Percentiles rank a stretch among this genome's conserved stretches.
Conservation (phyloP, 2,113 vertebrate genomes). For the Gavialis gangeticus region DNA sequence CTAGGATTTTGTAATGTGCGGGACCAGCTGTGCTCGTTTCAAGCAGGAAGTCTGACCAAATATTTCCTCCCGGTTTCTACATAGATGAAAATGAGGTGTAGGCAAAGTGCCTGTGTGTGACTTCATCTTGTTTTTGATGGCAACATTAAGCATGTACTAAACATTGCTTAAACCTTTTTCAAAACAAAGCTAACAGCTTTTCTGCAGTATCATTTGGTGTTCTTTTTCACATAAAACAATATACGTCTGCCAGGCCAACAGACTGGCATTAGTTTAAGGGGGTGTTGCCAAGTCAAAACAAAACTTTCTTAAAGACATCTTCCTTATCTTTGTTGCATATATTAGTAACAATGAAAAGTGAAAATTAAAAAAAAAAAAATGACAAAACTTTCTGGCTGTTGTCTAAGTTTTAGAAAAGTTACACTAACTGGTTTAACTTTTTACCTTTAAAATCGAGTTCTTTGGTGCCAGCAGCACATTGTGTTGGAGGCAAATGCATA, state of each 20-base stretch:
- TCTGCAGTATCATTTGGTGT: not conserved
- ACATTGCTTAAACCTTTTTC: not conserved
- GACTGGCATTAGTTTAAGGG: too few species aligned
- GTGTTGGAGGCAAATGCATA: too few species aligned
- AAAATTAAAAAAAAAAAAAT: too few species aligned
- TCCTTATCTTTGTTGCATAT: not conserved
- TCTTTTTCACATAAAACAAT: too few species aligned
- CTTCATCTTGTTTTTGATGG: not conserved
- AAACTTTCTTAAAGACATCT: too few species aligned
- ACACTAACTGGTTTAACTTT: not conserved
- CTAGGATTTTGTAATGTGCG: not conserved
- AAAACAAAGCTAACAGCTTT: not conserved
- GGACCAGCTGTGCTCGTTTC: not conserved
- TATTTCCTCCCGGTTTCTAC: not conserved
- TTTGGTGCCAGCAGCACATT: too few species aligned
- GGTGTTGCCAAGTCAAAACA: too few species aligned
- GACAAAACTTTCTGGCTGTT: too few species aligned
- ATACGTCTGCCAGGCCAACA: too few species aligned
- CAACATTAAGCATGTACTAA: not conserved
- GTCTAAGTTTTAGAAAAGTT: not conserved
- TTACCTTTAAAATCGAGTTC: not conserved
- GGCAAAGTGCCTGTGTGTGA: not conserved
- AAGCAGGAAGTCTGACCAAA: not conserved
- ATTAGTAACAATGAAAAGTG: not conserved
- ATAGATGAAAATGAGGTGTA: not conserved